Conservation (phyloP, 2,888 invertebrate species). For the Syrista parreyssii region DNA sequence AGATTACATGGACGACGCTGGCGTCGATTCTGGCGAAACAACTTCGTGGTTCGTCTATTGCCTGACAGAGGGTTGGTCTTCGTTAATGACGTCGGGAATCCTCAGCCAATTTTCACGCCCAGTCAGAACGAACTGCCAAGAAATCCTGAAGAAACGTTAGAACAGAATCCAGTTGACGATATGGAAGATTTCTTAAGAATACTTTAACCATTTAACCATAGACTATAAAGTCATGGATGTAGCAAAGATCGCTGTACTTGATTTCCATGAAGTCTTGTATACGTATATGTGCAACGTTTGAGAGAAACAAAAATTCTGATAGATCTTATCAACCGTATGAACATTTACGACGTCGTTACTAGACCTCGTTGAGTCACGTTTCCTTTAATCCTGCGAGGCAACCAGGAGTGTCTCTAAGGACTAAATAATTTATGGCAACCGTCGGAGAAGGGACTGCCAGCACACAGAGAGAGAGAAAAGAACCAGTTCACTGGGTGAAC, state of each 20-base stretch:
- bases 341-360: background rate
- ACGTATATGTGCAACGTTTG: background rate
- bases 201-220: background rate
- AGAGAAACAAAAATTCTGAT: background rate
- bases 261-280: background rate
- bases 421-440: background rate
- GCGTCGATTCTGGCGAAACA: conserved; percentile 60
- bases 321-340: background rate
- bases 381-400: background rate
- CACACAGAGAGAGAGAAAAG: background rate
- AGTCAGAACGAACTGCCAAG: background rate
- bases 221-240: background rate
- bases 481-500: conserved; percentile 25
- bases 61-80: conserved; percentile 37
- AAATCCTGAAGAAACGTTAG: background rate
- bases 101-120: background rate
- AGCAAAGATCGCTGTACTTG: background rate
- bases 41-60: conserved; percentile 56
- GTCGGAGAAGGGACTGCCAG: background rate
- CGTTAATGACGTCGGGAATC: conserved; percentile 15
- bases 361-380: background rate
- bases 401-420: background rate
- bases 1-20: conserved; percentile 61
- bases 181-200: conserved; percentile 25
- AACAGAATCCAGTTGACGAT: conserved; percentile 14